Percentiles rank a stretch among this genome's conserved stretches.
Evolutionary conservation across 2,113 vertebrate species (phyloP).

Genomic region (Petromus typicus): DNA sequence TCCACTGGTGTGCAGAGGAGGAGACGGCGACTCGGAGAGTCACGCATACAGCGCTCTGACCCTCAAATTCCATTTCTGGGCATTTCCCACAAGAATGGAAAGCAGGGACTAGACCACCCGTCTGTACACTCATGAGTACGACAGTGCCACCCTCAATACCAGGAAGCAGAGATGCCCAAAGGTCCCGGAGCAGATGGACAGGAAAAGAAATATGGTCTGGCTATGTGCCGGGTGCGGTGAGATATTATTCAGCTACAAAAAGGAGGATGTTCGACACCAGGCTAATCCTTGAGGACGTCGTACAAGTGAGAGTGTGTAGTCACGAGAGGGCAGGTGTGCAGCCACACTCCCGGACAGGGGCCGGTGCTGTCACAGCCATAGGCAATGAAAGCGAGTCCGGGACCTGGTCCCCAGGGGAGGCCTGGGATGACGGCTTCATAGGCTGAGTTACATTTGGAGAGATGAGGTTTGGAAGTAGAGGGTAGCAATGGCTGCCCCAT

Average conservation of each 20-base stretch:
- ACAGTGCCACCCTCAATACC: accelerated
- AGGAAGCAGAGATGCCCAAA: accelerated
- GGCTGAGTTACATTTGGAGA: not conserved
- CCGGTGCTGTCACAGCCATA: not conserved
- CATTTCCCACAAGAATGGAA: not conserved
- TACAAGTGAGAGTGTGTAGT: accelerated
- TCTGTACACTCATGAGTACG: accelerated
- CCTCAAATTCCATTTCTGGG: not conserved
- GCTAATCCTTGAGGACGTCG: accelerated
- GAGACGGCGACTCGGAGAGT: not conserved
- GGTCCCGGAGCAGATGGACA: accelerated
- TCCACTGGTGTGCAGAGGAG: accelerated
- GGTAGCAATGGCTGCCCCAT: accelerated
- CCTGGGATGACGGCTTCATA: not conserved
- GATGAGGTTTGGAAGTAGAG: not conserved
- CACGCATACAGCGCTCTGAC: not conserved
- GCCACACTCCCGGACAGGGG: accelerated
- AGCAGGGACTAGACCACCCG: not conserved
- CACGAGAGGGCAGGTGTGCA: accelerated
- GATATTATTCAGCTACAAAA: not conserved
- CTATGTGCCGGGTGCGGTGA: accelerated
- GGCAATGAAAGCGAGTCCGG: not conserved
- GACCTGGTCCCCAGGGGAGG: too few relatives aligned
- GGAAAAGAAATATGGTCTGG: accelerated
- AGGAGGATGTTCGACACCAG: not conserved